Evolutionary conservation across 2,888 invertebrate genomes (phyloP).

Genomic region (Clitarchus hookeri): DNA sequence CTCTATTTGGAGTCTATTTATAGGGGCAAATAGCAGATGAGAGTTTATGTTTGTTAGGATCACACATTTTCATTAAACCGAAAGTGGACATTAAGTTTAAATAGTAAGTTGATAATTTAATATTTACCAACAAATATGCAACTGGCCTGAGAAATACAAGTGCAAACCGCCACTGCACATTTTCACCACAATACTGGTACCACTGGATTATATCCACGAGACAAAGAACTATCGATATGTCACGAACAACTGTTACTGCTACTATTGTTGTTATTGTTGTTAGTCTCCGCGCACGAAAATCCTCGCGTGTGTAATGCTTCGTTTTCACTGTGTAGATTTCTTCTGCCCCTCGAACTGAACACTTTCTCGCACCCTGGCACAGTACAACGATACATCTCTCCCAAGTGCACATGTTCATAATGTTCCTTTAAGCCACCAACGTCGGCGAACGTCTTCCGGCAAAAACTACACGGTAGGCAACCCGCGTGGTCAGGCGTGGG

Average conservation of each 20-base stretch:
- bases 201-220: constrained; percentile 38
- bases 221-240: constrained; percentile 42
- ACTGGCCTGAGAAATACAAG: constrained; percentile 9
- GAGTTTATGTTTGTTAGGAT: not conserved
- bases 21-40: not conserved
- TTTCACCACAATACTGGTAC: constrained; percentile 41
- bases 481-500: constrained; percentile 69
- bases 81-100: not conserved
- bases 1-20: not conserved
- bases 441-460: constrained; percentile 67
- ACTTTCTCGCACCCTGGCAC: constrained; percentile 76
- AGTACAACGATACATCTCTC: constrained; percentile 75
- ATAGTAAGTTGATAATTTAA: not conserved
- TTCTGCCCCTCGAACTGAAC: constrained; percentile 76
- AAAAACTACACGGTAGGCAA: constrained; percentile 70
- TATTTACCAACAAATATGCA: not conserved
- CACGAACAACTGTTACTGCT: constrained; percentile 44
- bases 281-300: constrained; percentile 24
- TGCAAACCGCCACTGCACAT: not conserved
- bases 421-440: constrained; percentile 58
- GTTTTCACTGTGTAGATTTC: constrained; percentile 76
- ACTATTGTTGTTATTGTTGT: constrained; percentile 24
- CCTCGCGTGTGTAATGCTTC: constrained; percentile 59
- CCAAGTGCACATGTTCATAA: constrained; percentile 68
- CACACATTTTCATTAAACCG: not conserved